Percentiles rank a stretch among this genome's conserved stretches.
Conservation (phyloP, 2,113 vertebrate species). For the Eudorcas thomsonii region DNA sequence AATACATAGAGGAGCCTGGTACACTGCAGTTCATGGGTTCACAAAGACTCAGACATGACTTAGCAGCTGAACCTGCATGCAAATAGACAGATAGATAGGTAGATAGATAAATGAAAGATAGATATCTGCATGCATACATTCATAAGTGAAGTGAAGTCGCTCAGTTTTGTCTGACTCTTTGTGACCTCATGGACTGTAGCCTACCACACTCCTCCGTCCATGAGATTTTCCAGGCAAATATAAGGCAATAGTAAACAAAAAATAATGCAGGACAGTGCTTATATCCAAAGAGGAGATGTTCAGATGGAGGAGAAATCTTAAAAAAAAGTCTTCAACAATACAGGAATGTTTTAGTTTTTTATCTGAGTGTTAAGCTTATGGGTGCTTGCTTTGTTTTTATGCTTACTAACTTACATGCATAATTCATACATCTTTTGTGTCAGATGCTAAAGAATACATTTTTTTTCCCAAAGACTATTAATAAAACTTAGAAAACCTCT, state of each 20-base stretch:
- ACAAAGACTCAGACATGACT: background rate
- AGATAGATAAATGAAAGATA: background rate
- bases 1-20: background rate
- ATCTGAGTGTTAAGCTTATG: background rate
- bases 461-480: background rate
- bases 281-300: background rate
- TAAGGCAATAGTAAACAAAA: background rate
- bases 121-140: background rate
- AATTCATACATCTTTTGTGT: background rate
- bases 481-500: background rate
- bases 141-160: background rate
- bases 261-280: background rate
- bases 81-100: background rate
- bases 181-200: too few species aligned
- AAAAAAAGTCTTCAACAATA: background rate
- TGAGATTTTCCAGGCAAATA: too few species aligned
- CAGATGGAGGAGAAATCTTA: background rate
- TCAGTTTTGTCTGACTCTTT: too few species aligned
- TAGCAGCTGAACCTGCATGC: background rate
- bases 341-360: background rate
- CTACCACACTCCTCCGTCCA: too few species aligned
- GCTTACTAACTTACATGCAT: background rate
- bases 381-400: background rate
- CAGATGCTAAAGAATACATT: background rate
- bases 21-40: background rate